Evolutionary conservation across 2,113 vertebrate species (phyloP).

Genomic region (Gasterosteus nipponicus): DNA sequence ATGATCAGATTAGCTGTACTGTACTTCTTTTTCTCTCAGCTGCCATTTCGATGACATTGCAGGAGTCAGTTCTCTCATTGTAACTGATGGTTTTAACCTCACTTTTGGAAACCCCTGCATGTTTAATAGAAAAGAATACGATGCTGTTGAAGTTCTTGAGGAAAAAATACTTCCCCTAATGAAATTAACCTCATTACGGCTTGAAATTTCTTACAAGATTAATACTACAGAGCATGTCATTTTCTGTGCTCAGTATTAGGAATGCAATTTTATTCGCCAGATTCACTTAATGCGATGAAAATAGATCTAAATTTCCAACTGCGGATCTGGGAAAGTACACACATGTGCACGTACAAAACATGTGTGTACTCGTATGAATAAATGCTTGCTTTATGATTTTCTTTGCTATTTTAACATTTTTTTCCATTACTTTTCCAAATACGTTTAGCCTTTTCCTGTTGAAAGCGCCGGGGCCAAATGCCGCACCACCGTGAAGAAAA

Average conservation of each 20-base stretch:
- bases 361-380: background rate
- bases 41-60: slow-evolving; percentile 57
- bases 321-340: background rate
- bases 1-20: slow-evolving; percentile 57
- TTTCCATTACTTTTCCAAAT: slow-evolving; percentile 12
- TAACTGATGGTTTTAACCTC: slow-evolving; percentile 28
- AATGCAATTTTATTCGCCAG: slow-evolving; percentile 37
- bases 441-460: slow-evolving; percentile 24
- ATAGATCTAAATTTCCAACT: slow-evolving; percentile 39
- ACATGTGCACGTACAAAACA: background rate
- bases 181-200: slow-evolving; percentile 65
- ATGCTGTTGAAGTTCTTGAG: slow-evolving; percentile 35
- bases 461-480: slow-evolving; percentile 33
- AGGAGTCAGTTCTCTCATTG: slow-evolving; percentile 43
- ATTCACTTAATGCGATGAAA: slow-evolving; percentile 53
- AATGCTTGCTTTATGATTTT: background rate
- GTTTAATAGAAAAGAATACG: slow-evolving; percentile 30
- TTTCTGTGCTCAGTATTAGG: slow-evolving; percentile 39
- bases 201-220: slow-evolving; percentile 57
- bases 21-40: slow-evolving; percentile 53
- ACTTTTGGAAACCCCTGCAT: slow-evolving; percentile 7
- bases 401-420: background rate
- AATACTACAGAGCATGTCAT: slow-evolving; percentile 48
- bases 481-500: slow-evolving; percentile 13
- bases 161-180: slow-evolving; percentile 41